These are phyloP conservation scores for Cheilinus undulatus DNA, from an alignment of 2,113 vertebrate genomes.

Conservation along the genomic window DNA sequence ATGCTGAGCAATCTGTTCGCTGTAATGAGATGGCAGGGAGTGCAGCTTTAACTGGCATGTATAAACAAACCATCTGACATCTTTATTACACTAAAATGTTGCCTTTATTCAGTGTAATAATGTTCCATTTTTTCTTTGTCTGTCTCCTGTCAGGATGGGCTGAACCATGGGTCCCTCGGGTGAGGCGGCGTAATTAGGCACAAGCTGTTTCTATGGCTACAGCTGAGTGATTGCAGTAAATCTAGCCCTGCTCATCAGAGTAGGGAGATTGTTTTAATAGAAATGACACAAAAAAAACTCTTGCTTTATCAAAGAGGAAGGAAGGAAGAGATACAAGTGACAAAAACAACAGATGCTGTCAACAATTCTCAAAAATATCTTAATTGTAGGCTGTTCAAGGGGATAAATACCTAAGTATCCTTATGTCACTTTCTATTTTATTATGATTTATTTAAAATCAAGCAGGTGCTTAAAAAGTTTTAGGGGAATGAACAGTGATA, in stretches of 20 bases:
- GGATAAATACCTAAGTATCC: no score
- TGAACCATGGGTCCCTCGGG: slow-evolving; percentile 21
- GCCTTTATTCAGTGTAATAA: not conserved
- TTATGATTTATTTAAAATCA: no score
- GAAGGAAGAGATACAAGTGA: not conserved
- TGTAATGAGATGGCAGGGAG: not conserved
- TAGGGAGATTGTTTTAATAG: slow-evolving; percentile 10
- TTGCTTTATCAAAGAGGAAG: not conserved
- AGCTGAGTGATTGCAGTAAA: slow-evolving; percentile 7
- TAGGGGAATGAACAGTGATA: no score
- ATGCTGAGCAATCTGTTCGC: slow-evolving; percentile 1
- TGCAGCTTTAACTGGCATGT: not conserved
- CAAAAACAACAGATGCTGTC: no score
- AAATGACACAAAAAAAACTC: not conserved
- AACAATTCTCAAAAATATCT: no score
- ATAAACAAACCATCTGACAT: not conserved
- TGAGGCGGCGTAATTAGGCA: slow-evolving; percentile 27
- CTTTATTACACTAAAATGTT: not conserved
- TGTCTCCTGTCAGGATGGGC: not conserved
- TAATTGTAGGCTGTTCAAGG: no score
- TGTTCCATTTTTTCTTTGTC: slow-evolving; percentile 12
- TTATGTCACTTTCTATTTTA: not conserved
- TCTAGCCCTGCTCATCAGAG: not conserved
- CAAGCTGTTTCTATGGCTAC: slow-evolving; percentile 67
- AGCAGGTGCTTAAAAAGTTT: no score